phyloP scores from a whole-genome alignment of 2,113 vertebrate species.

The Choloepus hoffmanni region DNA sequence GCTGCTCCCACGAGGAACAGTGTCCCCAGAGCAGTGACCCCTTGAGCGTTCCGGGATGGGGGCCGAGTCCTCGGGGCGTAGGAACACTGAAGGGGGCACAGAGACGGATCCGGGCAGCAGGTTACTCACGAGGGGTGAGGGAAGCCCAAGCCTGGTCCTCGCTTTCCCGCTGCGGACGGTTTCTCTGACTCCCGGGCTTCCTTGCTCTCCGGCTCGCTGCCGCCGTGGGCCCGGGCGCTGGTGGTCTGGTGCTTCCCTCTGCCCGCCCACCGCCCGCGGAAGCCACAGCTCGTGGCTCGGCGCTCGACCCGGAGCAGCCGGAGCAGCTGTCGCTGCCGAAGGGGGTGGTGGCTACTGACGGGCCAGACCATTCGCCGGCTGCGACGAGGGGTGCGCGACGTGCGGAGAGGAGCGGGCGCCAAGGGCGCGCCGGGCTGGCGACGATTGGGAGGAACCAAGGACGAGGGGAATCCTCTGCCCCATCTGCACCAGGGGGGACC shows the following conservation, averaged over 20 bases:
- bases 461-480: not conserved
- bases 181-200: not conserved
- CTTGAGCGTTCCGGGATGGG: not conserved
- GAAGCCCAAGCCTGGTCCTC: not conserved
- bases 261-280: constrained; percentile 52
- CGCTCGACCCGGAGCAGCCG: constrained; percentile 69
- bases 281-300: constrained; percentile 43
- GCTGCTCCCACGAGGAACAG: not conserved
- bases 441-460: not conserved
- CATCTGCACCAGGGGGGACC: accelerated
- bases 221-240: not conserved
- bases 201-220: not conserved
- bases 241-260: not conserved
- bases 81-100: not conserved
- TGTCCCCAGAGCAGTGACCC: not conserved
- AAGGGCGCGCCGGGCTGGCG: not conserved
- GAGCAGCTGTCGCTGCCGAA: constrained; percentile 67
- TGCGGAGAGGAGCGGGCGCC: not conserved
- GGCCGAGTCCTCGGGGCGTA: not conserved
- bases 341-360: constrained; percentile 66
- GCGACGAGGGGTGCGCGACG: constrained; percentile 69
- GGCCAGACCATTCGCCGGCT: constrained; percentile 75
- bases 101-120: not conserved
- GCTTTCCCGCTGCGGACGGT: not conserved
- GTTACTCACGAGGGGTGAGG: constrained; percentile 65